A percentile compares a stretch with the other conserved stretches of the same genome.
Evolutionary conservation across 2,888 invertebrate species (phyloP).

Genomic region (Drosophila ustulata): DNA sequence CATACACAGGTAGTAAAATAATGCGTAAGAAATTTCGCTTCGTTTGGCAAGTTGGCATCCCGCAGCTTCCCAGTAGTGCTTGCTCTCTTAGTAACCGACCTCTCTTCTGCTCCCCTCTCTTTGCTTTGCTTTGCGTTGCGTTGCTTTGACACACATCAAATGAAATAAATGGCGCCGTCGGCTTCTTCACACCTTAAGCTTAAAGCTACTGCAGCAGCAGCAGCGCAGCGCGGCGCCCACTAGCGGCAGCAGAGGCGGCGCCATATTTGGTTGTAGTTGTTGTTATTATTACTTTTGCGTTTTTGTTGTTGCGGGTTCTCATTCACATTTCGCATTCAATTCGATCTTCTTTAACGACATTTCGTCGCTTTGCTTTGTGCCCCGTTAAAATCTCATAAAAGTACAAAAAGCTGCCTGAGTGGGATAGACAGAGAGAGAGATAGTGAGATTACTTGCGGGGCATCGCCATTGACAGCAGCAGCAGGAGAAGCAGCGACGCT

Average conservation of each 20-base stretch:
- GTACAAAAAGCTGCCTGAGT: slow-evolving; percentile 39
- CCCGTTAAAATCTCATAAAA: slow-evolving; percentile 61
- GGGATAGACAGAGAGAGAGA: neutral
- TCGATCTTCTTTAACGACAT: slow-evolving; percentile 77
- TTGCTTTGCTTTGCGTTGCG: no score
- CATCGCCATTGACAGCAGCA: slow-evolving; percentile 19
- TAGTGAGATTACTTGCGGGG: slow-evolving; percentile 1
- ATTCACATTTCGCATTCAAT: slow-evolving; percentile 69
- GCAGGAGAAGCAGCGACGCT: slow-evolving; percentile 7
- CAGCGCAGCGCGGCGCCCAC: slow-evolving; percentile 34
- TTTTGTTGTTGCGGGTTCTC: slow-evolving; percentile 43
- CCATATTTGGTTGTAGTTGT: slow-evolving; percentile 66
- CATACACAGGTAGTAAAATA: slow-evolving; percentile 3
- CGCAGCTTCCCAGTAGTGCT: slow-evolving; percentile 6
- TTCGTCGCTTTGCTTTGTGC: slow-evolving; percentile 42
- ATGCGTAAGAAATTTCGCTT: slow-evolving; percentile 16
- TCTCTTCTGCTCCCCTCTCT: neutral
- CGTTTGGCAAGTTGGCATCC: slow-evolving; percentile 11
- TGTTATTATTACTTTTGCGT: slow-evolving; percentile 19
- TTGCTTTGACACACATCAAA: slow-evolving; percentile 9
- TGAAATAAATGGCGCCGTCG: slow-evolving; percentile 39
- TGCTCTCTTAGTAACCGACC: neutral
- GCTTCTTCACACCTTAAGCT: slow-evolving; percentile 61
- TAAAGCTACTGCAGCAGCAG: slow-evolving; percentile 45
- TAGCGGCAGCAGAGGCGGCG: slow-evolving; percentile 55